A percentile compares a stretch with the other conserved stretches of the same genome.
phyloP scores from a whole-genome alignment of 1,140 invertebrate species.

The Meloidogyne hapla region DNA sequence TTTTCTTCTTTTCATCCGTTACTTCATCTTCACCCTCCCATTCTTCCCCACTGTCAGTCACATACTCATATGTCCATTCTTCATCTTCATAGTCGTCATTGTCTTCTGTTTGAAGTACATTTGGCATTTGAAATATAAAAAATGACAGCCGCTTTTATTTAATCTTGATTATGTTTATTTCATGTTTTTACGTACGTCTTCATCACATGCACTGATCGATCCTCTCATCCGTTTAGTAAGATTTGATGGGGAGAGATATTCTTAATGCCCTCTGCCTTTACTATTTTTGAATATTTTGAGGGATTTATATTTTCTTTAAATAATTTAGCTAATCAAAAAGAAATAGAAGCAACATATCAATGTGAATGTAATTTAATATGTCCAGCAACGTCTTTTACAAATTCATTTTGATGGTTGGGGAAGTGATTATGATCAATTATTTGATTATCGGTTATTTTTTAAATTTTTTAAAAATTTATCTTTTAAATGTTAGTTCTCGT shows the following conservation, averaged over 20 bases:
- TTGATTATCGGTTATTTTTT: slow-evolving; percentile 36
- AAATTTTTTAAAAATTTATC: not conserved
- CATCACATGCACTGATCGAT: not conserved
- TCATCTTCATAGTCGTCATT: slow-evolving; percentile 29
- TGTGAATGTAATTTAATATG: slow-evolving; percentile 39
- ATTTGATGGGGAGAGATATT: not conserved
- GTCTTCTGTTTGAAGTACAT: slow-evolving; percentile 8
- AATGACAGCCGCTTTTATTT: not conserved
- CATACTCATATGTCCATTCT: slow-evolving; percentile 37
- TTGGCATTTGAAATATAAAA: not conserved
- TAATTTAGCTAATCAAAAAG: too few species aligned
- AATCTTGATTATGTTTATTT: not conserved
- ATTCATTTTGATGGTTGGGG: slow-evolving; percentile 42
- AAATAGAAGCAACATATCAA: slow-evolving; percentile 38
- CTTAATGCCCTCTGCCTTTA: too few species aligned
- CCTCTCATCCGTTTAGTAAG: not conserved
- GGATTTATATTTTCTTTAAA: too few species aligned
- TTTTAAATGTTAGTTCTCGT: slow-evolving; percentile 28
- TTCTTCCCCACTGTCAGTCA: slow-evolving; percentile 19
- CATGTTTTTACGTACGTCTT: not conserved
- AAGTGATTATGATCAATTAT: slow-evolving; percentile 30
- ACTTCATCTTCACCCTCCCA: slow-evolving; percentile 4
- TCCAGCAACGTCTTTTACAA: slow-evolving; percentile 34
- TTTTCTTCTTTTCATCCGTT: slow-evolving; percentile 23
- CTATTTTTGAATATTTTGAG: too few species aligned